phyloP scores from a whole-genome alignment of 2,113 vertebrate genomes.

The Phyllostomus hastatus region DNA sequence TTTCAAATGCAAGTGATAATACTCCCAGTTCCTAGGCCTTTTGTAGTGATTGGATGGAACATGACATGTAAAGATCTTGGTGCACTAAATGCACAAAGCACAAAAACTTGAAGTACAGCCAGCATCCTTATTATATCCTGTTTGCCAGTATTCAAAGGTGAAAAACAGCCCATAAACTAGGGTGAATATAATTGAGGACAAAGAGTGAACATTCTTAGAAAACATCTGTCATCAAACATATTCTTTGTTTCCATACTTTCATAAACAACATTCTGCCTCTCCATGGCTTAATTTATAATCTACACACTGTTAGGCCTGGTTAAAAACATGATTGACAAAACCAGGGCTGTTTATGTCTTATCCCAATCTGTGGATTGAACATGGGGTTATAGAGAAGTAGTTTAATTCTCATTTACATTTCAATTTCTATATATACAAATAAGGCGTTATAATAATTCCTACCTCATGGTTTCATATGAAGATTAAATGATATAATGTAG shows the following conservation, averaged over 20 bases:
- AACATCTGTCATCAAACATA: background rate
- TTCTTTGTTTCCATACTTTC: background rate
- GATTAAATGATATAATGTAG: background rate
- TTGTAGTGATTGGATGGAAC: accelerated
- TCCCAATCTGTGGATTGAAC: background rate
- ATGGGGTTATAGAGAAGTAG: background rate
- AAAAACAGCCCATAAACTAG: background rate
- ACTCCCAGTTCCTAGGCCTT: background rate
- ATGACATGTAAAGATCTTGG: accelerated
- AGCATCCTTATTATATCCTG: accelerated
- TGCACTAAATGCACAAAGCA: accelerated
- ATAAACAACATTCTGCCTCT: background rate
- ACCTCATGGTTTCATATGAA: background rate
- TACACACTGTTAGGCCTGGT: background rate
- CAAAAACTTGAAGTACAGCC: background rate
- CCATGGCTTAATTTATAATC: background rate
- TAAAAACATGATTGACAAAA: background rate
- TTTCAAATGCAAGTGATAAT: background rate
- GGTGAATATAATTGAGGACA: background rate
- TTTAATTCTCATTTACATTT: background rate
- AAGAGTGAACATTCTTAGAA: background rate
- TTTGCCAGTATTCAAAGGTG: background rate
- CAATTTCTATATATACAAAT: background rate
- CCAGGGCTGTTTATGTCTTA: background rate
- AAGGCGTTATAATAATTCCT: background rate